Conservation (phyloP, 2,113 vertebrate species). For the Otocyon megalotis region DNA sequence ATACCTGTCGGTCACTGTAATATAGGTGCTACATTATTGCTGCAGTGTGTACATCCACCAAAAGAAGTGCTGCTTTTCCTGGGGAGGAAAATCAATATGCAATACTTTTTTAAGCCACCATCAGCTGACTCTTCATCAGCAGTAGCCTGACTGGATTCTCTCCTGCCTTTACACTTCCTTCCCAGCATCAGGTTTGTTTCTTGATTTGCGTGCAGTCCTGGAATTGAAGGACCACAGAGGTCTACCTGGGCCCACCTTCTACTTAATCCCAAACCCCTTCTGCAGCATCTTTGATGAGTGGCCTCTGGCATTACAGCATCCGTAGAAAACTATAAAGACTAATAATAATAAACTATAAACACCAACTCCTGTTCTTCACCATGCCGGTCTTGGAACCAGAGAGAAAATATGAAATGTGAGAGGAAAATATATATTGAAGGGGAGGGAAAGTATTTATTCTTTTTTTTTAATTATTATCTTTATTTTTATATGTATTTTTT, state of each 20-base stretch:
- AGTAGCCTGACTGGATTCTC: neutral
- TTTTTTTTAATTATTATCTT: too few relatives aligned
- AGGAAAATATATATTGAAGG: neutral
- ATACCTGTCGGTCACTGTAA: neutral
- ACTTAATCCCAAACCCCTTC: neutral
- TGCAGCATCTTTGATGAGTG: neutral
- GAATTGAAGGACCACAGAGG: neutral
- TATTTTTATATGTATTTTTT: too few relatives aligned
- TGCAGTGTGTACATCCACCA: neutral
- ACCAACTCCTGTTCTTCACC: too few relatives aligned
- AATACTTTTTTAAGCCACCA: neutral
- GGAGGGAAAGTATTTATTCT: neutral
- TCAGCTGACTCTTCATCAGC: neutral
- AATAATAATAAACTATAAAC: too few relatives aligned
- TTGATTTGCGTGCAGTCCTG: neutral
- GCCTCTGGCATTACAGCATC: neutral
- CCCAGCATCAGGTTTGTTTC: neutral
- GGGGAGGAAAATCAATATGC: neutral
- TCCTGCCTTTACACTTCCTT: neutral
- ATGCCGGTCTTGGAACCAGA: neutral
- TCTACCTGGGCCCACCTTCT: neutral
- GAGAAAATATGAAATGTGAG: neutral
- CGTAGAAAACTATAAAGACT: neutral
- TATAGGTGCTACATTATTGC: neutral
- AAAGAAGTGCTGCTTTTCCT: neutral